Conservation (phyloP, 2,113 vertebrate species). For the Oostethus manadensis region DNA sequence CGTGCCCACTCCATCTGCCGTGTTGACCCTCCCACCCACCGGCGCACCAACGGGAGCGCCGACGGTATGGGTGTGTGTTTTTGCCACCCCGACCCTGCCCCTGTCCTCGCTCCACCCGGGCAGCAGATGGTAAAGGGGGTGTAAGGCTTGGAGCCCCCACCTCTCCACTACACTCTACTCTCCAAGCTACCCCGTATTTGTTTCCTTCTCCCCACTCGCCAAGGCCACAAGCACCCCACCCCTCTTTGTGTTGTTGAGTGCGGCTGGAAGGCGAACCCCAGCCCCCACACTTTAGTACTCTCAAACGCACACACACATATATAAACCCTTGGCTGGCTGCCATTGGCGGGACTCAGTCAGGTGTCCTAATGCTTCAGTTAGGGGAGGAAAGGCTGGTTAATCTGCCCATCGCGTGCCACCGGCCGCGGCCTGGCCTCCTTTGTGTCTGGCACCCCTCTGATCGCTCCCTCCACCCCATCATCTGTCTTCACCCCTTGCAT, state of each 20-base stretch:
- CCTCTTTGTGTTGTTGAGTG: constrained; percentile 66
- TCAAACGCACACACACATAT: constrained; percentile 4
- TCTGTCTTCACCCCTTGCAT: constrained; percentile 42
- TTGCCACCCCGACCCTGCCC: constrained; percentile 49
- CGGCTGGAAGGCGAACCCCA: constrained; percentile 64
- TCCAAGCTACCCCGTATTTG: constrained; percentile 50
- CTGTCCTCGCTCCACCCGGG: constrained; percentile 67
- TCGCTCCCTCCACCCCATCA: constrained; percentile 40
- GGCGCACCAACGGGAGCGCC: constrained; percentile 60
- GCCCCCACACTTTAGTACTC: constrained; percentile 23
- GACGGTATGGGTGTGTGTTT: constrained; percentile 44
- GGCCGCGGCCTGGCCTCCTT: constrained; percentile 67
- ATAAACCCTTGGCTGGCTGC: constrained; percentile 60
- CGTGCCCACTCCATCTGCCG: constrained; percentile 67
- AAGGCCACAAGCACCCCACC: constrained; percentile 45
- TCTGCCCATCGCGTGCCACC: constrained; percentile 73
- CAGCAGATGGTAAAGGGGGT: constrained; percentile 77
- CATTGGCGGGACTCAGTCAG: constrained; percentile 69
- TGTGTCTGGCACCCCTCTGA: constrained; percentile 68
- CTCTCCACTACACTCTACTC: constrained; percentile 27
- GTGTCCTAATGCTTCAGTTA: constrained; percentile 69
- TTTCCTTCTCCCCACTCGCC: constrained; percentile 24
- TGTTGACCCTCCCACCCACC: constrained; percentile 48
- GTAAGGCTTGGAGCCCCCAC: constrained; percentile 65
- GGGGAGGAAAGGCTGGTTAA: constrained; percentile 69